phyloP scores from a whole-genome alignment of 2,113 vertebrate genomes.

The Gobio gobio region DNA sequence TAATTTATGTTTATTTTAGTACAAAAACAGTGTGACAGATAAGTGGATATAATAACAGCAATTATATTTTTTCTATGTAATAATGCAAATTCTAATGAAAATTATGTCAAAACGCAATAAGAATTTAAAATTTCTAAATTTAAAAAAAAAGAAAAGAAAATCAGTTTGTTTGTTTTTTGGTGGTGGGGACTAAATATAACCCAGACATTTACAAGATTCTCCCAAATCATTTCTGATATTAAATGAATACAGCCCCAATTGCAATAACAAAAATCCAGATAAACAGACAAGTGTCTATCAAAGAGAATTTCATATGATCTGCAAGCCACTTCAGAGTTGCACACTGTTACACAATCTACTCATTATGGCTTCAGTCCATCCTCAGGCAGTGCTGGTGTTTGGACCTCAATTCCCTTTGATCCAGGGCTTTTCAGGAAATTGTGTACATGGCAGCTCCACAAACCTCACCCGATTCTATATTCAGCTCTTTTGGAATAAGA shows the following conservation, averaged over 20 bases:
- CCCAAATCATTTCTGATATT: background rate
- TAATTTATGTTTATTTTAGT: background rate
- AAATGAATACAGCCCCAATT: slow-evolving; percentile 3
- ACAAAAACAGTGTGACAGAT: background rate
- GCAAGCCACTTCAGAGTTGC: slow-evolving; percentile 4
- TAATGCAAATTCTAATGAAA: too few species aligned
- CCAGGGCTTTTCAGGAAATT: slow-evolving; percentile 30
- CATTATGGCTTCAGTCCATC: slow-evolving; percentile 28
- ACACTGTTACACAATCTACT: slow-evolving; percentile 20
- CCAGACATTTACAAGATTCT: background rate
- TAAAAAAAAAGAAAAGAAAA: too few species aligned
- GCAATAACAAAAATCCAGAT: background rate
- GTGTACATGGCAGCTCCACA: slow-evolving; percentile 5
- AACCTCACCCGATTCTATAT: slow-evolving; percentile 19
- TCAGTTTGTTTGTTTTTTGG: too few species aligned
- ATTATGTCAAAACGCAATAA: too few species aligned
- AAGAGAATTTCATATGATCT: background rate
- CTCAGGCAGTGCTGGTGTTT: slow-evolving; percentile 4
- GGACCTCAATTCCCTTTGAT: slow-evolving; percentile 34
- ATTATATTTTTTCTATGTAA: background rate
- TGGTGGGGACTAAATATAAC: too few species aligned
- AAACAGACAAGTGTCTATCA: background rate
- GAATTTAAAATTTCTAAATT: too few species aligned
- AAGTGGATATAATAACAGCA: background rate
- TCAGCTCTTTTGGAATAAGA: background rate